Evolutionary conservation across 2,888 invertebrate genomes (phyloP).

Genomic region (Melieria picta): DNA sequence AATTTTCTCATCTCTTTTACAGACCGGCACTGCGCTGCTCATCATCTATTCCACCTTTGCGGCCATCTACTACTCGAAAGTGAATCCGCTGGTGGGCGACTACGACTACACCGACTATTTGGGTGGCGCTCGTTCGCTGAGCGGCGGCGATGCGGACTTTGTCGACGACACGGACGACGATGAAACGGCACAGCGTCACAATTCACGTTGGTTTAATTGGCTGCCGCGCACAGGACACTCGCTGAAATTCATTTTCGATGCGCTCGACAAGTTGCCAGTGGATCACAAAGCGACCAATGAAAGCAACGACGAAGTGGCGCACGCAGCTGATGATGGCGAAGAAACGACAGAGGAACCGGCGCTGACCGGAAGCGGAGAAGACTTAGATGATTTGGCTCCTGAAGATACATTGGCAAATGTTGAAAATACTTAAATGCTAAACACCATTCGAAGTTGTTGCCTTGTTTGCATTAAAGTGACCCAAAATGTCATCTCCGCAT

Average conservation of each 20-base stretch:
- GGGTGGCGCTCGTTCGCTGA: slow-evolving; percentile 72
- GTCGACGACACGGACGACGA: slow-evolving; percentile 52
- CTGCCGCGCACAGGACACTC: slow-evolving; percentile 60
- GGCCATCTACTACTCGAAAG: slow-evolving; percentile 88
- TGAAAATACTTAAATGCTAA: not conserved
- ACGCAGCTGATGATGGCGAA: not conserved
- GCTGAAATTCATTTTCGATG: slow-evolving; percentile 63
- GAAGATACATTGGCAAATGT: not conserved
- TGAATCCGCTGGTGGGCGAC: slow-evolving; percentile 83
- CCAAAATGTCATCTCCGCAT: no score
- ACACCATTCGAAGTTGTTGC: no score
- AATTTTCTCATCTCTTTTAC: slow-evolving; percentile 42
- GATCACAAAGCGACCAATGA: slow-evolving; percentile 40
- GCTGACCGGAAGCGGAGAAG: not conserved
- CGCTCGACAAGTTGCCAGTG: slow-evolving; percentile 62
- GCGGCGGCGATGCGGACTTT: slow-evolving; percentile 65
- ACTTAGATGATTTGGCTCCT: not conserved
- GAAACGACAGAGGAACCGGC: not conserved
- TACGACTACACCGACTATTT: slow-evolving; percentile 81
- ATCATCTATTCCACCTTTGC: slow-evolving; percentile 87
- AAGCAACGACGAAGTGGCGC: slow-evolving; percentile 1
- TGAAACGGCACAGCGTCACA: not conserved
- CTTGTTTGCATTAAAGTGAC: no score
- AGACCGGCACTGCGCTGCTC: slow-evolving; percentile 83
- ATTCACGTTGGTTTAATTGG: slow-evolving; percentile 48